phyloP scores from a whole-genome alignment of 1,140 invertebrate genomes.

The Drosophila kanapiae region DNA sequence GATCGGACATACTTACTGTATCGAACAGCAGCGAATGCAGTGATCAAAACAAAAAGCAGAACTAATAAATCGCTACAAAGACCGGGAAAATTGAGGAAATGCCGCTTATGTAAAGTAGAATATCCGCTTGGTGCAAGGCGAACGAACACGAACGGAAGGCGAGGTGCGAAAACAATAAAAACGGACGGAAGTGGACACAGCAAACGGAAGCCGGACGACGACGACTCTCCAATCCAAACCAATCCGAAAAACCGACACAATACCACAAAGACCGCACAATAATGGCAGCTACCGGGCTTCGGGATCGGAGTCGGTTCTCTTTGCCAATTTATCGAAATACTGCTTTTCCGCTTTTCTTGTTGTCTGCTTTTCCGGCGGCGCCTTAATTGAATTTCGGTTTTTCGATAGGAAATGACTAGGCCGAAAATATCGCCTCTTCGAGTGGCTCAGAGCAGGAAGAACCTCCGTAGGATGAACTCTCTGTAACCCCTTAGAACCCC shows the following conservation, averaged over 20 bases:
- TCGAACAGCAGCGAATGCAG: constrained; percentile 30
- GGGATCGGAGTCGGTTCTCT: constrained; percentile 19
- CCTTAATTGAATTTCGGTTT: constrained; percentile 58
- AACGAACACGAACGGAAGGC: constrained; percentile 44
- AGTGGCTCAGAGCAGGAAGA: constrained; percentile 29
- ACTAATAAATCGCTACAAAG: constrained; percentile 50
- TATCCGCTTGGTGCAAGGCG: constrained; percentile 64
- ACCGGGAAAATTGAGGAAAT: constrained; percentile 77
- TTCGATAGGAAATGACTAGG: constrained; percentile 71
- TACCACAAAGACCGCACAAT: constrained; percentile 24
- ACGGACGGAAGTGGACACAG: constrained; percentile 65
- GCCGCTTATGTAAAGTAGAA: constrained; percentile 82
- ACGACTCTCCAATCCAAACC: constrained; percentile 18
- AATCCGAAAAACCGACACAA: constrained; percentile 14
- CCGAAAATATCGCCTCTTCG: constrained; percentile 54
- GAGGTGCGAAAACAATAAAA: constrained; percentile 82
- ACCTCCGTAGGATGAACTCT: constrained; percentile 31
- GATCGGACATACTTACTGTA: constrained; percentile 5
- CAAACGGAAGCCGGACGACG: constrained; percentile 47
- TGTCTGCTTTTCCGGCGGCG: constrained; percentile 42
- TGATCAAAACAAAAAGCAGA: constrained; percentile 51
- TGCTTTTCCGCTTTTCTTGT: constrained; percentile 47
- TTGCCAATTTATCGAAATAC: constrained; percentile 72
- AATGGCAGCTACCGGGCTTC: constrained; percentile 39
- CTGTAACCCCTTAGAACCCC: constrained; percentile 14